A percentile compares a stretch with the other conserved stretches of the same genome.
phyloP scores from a whole-genome alignment of 2,888 invertebrate genomes.

The Drosophila buzzatii region DNA sequence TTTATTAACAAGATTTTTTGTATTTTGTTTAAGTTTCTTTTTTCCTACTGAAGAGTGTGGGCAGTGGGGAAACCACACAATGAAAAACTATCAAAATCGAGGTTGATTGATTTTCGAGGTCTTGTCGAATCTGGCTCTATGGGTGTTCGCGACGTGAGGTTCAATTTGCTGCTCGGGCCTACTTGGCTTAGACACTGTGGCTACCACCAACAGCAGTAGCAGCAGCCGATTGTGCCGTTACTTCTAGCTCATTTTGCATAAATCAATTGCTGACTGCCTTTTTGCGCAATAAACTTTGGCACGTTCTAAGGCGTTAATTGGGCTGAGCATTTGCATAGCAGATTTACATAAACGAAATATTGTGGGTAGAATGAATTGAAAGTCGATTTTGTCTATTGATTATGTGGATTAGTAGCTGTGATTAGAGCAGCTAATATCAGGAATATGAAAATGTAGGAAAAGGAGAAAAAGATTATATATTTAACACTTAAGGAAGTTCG shows the following conservation, averaged over 20 bases:
- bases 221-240: slow-evolving; percentile 28
- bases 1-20: slow-evolving; percentile 71
- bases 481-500: no score
- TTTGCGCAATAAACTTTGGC: slow-evolving; percentile 63
- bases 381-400: slow-evolving; percentile 17
- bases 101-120: slow-evolving; percentile 64
- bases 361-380: slow-evolving; percentile 35
- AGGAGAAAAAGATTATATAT: no score
- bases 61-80: slow-evolving; percentile 13
- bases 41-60: background rate
- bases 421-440: background rate
- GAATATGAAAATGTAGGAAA: background rate
- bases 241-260: slow-evolving; percentile 38
- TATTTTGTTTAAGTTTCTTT: background rate
- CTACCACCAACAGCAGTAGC: slow-evolving; percentile 12
- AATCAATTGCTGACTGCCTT: slow-evolving; percentile 48
- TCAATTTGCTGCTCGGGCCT: slow-evolving; percentile 19
- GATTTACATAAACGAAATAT: slow-evolving; percentile 16
- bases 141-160: slow-evolving; percentile 54
- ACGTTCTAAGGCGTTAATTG: slow-evolving; percentile 71
- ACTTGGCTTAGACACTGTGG: slow-evolving; percentile 38
- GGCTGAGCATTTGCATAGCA: slow-evolving; percentile 24
- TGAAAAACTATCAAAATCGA: slow-evolving; percentile 32
- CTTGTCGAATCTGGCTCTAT: slow-evolving; percentile 36
- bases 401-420: background rate